Base-by-base conservation (phyloP, 1,140 invertebrate species). In the Temnothorax nylanderi region DNA sequence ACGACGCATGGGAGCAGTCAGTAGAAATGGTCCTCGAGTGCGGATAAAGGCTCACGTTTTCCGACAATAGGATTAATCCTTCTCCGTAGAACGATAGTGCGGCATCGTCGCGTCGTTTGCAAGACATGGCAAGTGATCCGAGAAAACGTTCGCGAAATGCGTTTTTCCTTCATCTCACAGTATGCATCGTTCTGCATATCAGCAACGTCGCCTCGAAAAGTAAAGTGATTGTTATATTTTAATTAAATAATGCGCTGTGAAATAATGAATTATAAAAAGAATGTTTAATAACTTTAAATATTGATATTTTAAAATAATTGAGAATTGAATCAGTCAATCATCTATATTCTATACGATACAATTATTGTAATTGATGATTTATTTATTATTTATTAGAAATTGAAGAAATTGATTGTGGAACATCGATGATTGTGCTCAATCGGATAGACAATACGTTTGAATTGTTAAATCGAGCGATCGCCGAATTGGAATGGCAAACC, bases 401-500 rank as follows among this genome's bases (percentile, higher is more conserved):
- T 47, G 3, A 34, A 49, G 26, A 64, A 47, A 64, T n/a, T 16
- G 26, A 64, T 49, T 34, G 62, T n/a, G 44, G 3, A 37, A 37
- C 47, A 8, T 67, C 37, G 10, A 54, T 10, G 69, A 51, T 26
- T 11, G 26, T 32, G 16, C 6, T 78, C 2, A 34, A 49, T 7
- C 41, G 41, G 41, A 47, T 77, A 5, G 58, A 49, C 3, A 13
- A 49, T 3, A 26, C 16, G 11, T 21, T 78, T 18, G 75, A 78
- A 5, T 49, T 64, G 16, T 1, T 78, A 58, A 78, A 78, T 64
- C 75, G 26, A 64, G 58, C 18, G 1, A 64, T 49, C 41, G 75
- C 58, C 44, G 32, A 37, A 34, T 13, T 78, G 4, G 75, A 78
- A 13, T 78, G 75, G 75, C 58, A 47, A 34, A 37, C 5, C 3